Conservation (phyloP, 2,113 vertebrate species). For the Pomatorhinus ruficollis region DNA sequence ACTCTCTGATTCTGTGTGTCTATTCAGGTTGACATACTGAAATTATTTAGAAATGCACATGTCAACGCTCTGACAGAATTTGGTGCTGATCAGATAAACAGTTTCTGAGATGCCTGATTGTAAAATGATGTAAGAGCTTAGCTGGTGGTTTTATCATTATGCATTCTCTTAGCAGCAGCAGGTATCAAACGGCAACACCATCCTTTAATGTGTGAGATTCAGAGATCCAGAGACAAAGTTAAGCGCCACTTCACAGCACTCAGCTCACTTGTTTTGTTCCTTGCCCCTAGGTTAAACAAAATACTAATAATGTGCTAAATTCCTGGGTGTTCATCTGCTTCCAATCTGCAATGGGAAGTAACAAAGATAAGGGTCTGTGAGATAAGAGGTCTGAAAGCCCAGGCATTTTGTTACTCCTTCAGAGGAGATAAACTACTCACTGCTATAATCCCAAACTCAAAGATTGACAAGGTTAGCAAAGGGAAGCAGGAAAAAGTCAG, state of each 20-base stretch:
- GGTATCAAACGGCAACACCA: constrained; percentile 56
- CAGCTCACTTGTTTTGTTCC: constrained; percentile 17
- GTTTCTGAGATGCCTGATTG: constrained; percentile 90
- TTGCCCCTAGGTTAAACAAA: constrained; percentile 41
- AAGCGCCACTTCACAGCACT: constrained; percentile 17
- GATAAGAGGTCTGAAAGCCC: constrained; percentile 20
- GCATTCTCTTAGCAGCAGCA: constrained; percentile 67
- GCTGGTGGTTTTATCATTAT: constrained; percentile 70
- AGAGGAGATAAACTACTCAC: constrained; percentile 6
- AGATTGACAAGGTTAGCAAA: constrained; percentile 39
- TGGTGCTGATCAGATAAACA: constrained; percentile 93
- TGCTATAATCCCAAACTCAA: neutral
- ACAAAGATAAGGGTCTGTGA: neutral
- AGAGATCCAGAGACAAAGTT: constrained; percentile 27
- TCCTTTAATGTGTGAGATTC: constrained; percentile 62
- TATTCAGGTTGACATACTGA: constrained; percentile 93
- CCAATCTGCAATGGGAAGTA: neutral
- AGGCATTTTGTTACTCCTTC: constrained; percentile 6
- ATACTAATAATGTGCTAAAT: constrained; percentile 34
- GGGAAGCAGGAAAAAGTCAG: neutral
- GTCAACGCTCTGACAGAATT: constrained; percentile 89
- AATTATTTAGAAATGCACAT: constrained; percentile 89
- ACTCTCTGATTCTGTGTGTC: constrained; percentile 85
- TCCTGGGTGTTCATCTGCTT: constrained; percentile 24
- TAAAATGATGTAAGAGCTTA: constrained; percentile 85